A percentile compares a stretch with the other conserved stretches of the same genome.
These are phyloP conservation scores for Philypnodon macrostomus DNA, from an alignment of 2,797 vertebrate genomes.

Conservation along the genomic window DNA sequence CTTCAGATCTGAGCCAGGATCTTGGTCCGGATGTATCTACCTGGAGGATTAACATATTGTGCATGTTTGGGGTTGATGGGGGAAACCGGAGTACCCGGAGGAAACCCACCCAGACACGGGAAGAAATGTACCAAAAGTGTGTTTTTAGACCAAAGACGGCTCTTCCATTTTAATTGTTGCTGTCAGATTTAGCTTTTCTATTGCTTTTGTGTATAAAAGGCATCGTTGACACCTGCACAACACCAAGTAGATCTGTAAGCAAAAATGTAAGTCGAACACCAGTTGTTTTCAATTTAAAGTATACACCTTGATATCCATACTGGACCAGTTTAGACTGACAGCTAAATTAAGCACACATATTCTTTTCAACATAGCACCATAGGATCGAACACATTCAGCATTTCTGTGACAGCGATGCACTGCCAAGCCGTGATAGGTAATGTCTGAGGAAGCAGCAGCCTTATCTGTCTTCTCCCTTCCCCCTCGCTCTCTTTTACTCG, in stretches of 20 bases:
- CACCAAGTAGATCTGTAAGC: slow-evolving; percentile 2
- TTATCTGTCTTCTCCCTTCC: slow-evolving; percentile 54
- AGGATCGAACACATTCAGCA: slow-evolving; percentile 60
- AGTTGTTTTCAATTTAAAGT: slow-evolving; percentile 46
- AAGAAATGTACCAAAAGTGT: no score
- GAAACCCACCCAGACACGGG: no score
- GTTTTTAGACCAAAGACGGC: no score
- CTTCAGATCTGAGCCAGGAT: no score
- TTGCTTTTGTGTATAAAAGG: slow-evolving; percentile 1
- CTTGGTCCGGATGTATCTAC: no score
- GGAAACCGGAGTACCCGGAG: no score
- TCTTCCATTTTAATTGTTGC: not conserved
- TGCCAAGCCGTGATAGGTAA: slow-evolving; percentile 61
- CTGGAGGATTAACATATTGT: no score
- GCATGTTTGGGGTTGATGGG: no score
- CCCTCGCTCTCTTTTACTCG: slow-evolving; percentile 37
- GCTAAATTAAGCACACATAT: slow-evolving; percentile 50
- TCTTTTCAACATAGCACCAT: slow-evolving; percentile 33
- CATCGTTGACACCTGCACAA: not conserved
- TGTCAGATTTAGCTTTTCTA: slow-evolving; percentile 1
- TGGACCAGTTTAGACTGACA: slow-evolving; percentile 45
- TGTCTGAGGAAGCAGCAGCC: slow-evolving; percentile 58
- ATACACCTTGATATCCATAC: slow-evolving; percentile 31
- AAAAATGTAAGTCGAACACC: slow-evolving; percentile 29
- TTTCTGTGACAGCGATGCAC: slow-evolving; percentile 49